Evolutionary conservation across 2,797 vertebrate genomes (phyloP), one percentile per base, ranked within the genome.

Genomic region (Hoplostethus atlanticus): DNA sequence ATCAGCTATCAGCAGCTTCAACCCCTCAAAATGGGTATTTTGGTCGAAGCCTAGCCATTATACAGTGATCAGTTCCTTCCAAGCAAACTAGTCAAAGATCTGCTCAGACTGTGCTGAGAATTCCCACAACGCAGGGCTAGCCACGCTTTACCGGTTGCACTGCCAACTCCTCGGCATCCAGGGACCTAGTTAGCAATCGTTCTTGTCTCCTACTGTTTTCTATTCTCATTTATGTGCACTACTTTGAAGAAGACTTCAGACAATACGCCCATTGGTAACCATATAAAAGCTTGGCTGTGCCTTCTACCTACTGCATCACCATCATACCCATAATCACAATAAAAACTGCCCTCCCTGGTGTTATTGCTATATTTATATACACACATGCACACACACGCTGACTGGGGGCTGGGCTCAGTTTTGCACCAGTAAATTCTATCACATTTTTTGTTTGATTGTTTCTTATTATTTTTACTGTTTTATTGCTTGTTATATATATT

Each of bases 271-370:
- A 46, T 51, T 25, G 48, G 60, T 62, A 63, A 55, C 55, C 36
- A 63, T 52, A 66, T 40, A 48, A 71, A 85, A 71, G 65, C 65
- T 57, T 70, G 28, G 70, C 31, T 50, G 60, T 69, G 47, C 69
- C 73, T 66, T 80, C 76, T 52, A 87, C 85, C 80, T 51, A 56
- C 54, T 40, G 8, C 38, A 40, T 11, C 38, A 40, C 3, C 10
- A 40, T 9, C 10, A 77, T 34, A 65, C 36, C 55, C 40, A 54
- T 77, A 65, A 85, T 77, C 61, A 78, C 68, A 80, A 58, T 53
- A 76, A 44, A 67, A 75, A 74, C 54, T 6, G 2, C 53, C 73
- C 13, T 73, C 71, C 65, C 64, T 75, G 76, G 70, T 77, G 68
- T 70, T 78, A 11, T 1, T 55, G 62, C 64, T 69, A 60, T 47